Evolutionary conservation across 2,113 vertebrate species (phyloP).

Genomic region (Hypanus sabinus): DNA sequence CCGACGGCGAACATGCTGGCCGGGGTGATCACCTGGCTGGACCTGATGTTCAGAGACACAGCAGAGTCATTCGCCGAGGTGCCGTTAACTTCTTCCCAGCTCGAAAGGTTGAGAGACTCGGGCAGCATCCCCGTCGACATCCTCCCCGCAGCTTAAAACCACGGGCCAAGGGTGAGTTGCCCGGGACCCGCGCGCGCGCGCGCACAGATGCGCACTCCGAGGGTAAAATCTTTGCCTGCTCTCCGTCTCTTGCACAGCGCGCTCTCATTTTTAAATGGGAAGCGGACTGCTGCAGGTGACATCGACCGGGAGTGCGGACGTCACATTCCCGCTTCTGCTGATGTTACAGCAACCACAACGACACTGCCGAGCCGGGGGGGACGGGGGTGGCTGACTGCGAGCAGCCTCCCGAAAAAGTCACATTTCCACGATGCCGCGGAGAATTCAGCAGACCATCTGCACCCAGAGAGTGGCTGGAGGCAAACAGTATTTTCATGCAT

Average conservation of each 20-base stretch:
- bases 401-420: background rate
- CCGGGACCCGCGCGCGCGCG: too few relatives aligned
- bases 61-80: slow-evolving; percentile 44
- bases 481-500: background rate
- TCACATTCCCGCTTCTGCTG: background rate
- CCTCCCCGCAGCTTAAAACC: background rate
- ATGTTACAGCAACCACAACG: background rate
- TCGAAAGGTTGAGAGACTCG: background rate
- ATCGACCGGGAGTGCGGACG: background rate
- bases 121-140: background rate
- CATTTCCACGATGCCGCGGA: too few relatives aligned
- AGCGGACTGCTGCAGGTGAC: slow-evolving; percentile 5
- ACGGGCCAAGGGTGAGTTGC: too few relatives aligned
- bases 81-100: background rate
- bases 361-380: background rate
- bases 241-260: background rate
- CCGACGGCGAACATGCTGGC: slow-evolving; percentile 66
- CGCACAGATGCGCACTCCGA: background rate
- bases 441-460: background rate
- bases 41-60: slow-evolving; percentile 53
- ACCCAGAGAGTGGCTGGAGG: background rate
- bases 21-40: slow-evolving; percentile 56
- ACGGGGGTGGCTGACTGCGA: background rate
- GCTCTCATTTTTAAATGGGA: slow-evolving; percentile 9
- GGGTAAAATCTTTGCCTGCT: background rate